Conservation (phyloP, 2,888 invertebrate species). For the Lasioglossum figueresi region DNA sequence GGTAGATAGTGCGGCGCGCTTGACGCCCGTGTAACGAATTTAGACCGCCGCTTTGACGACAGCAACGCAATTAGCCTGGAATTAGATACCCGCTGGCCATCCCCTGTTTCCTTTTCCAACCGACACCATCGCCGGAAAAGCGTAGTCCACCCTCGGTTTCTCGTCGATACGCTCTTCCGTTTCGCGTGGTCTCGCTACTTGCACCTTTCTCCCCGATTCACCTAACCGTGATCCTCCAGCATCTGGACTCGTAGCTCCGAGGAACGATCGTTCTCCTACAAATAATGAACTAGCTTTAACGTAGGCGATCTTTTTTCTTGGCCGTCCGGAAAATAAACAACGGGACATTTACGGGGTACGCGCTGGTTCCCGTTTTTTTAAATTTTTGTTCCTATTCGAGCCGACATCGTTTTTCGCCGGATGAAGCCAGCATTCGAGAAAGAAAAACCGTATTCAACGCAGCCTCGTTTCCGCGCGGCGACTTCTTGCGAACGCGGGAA, state of each 20-base stretch:
- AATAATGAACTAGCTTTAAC: neutral
- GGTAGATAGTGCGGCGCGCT: conserved; percentile 49
- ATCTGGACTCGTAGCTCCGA: neutral
- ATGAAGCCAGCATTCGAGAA: neutral
- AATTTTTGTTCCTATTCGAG: neutral
- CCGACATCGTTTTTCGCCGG: neutral
- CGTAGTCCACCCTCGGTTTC: neutral
- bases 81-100: conserved; percentile 69
- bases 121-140: conserved; percentile 22
- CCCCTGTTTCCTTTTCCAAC: conserved; percentile 33
- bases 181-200: neutral
- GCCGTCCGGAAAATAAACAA: neutral
- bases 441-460: neutral
- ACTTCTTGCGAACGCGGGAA: neutral
- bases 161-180: neutral
- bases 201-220: neutral
- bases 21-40: conserved; percentile 74
- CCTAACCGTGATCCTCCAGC: neutral
- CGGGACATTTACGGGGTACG: neutral
- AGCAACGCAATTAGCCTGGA: conserved; percentile 76
- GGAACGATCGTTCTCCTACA: no score
- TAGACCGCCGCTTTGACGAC: conserved; percentile 77
- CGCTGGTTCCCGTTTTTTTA: neutral
- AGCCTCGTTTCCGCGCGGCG: neutral
- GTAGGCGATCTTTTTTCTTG: neutral